Conservation (phyloP, 2,797 vertebrate genomes). For the Melanotaenia parkinsoni region DNA sequence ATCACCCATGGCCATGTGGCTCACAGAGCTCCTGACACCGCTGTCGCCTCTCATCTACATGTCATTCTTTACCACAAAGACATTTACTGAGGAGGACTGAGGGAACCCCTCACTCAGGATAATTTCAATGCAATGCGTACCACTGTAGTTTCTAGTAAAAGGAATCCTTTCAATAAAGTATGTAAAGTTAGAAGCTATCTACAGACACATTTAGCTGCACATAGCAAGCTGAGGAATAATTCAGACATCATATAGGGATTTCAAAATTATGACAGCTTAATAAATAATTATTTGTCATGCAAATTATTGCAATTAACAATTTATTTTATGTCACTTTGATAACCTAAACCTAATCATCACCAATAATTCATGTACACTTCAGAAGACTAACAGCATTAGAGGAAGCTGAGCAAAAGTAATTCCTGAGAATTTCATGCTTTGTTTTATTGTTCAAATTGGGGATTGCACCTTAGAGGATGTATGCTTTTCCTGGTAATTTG, state of each 20-base stretch:
- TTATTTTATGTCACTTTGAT: neutral
- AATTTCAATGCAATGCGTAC: constrained; percentile 10
- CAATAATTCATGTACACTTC: too few species aligned
- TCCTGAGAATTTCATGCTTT: too few species aligned
- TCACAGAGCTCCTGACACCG: constrained; percentile 77
- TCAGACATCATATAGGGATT: neutral
- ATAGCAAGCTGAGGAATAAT: constrained; percentile 14
- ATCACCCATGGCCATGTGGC: constrained; percentile 78
- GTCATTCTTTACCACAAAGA: constrained; percentile 67
- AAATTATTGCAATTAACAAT: neutral
- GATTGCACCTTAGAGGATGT: too few species aligned
- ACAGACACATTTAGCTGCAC: neutral
- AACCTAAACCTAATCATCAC: neutral
- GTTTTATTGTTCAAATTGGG: too few species aligned
- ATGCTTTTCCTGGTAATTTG: too few species aligned
- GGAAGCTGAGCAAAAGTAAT: too few species aligned
- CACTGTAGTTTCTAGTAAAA: constrained; percentile 23
- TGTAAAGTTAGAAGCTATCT: constrained; percentile 17
- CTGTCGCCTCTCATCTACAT: constrained; percentile 80
- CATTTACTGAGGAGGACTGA: constrained; percentile 53
- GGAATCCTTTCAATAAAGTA: constrained; percentile 26
- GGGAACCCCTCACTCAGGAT: constrained; percentile 42
- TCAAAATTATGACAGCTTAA: neutral
- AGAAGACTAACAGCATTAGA: too few species aligned
- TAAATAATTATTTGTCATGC: neutral